Conservation (phyloP, 2,888 invertebrate species). For the Sipha maydis region DNA sequence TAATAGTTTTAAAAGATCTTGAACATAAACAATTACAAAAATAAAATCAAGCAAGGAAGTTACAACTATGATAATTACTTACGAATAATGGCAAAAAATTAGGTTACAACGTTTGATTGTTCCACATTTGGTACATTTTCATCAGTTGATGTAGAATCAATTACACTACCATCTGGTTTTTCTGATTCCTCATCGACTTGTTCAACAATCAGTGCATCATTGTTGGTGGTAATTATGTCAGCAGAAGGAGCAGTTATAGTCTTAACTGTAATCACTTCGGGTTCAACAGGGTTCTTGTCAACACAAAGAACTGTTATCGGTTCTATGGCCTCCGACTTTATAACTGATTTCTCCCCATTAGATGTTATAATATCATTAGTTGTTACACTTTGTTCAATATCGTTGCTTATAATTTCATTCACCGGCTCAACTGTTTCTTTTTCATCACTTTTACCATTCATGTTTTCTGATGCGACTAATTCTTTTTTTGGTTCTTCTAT, state of each 20-base stretch:
- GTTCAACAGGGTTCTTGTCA: conserved; percentile 14
- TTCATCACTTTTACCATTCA: background rate
- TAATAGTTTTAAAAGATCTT: too few relatives aligned
- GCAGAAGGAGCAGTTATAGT: background rate
- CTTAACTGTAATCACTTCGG: conserved; percentile 9
- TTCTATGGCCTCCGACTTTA: background rate
- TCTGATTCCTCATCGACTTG: conserved; percentile 23
- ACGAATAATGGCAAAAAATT: conserved; percentile 56
- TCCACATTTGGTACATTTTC: conserved; percentile 33
- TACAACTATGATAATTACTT: background rate
- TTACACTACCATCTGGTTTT: background rate
- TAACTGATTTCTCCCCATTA: background rate
- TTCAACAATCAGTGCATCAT: background rate
- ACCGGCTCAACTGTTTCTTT: background rate
- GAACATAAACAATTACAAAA: too few relatives aligned
- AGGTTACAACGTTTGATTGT: conserved; percentile 46
- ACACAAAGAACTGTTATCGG: background rate
- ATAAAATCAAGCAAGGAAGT: too few relatives aligned
- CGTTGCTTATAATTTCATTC: background rate
- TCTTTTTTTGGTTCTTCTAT: background rate
- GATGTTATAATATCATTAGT: conserved; percentile 6
- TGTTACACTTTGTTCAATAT: conserved; percentile 9
- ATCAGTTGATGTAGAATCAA: background rate
- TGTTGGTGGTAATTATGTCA: background rate
- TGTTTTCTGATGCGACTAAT: background rate